Evolutionary conservation across 2,113 vertebrate genomes (phyloP), one percentile per base, ranked within the genome.

Genomic region (Oriolus oriolus): DNA sequence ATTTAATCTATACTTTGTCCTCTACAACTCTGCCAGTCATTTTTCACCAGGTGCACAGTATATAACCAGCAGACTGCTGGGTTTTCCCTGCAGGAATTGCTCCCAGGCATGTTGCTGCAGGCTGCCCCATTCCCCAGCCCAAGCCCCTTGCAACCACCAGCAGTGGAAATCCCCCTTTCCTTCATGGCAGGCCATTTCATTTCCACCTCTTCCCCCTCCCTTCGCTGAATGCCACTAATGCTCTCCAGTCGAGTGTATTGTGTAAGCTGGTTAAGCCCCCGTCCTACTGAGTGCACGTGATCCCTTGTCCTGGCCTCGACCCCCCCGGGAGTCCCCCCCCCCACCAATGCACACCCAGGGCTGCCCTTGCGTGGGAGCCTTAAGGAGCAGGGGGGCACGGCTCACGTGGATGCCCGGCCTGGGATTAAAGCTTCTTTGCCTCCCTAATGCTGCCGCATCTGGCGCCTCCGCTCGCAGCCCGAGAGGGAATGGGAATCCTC

Each of bases 371-470:
- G 26, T 83, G 91, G 95, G 77, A 96, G 94, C 91, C 95, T 93
- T 54, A 73, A 92, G 54, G 27, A 83, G 87, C 41, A 14, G 65
- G 24, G 37, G 37, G 50, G 33, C 68, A 66, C 0, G 20, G 74
- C 57, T 96, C 93, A 95, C 73, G 44, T 91, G 97, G 95, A 63
- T 41, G 86, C 61, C 65, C 11, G 11, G 84, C 79, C 49, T 16
- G 18, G 71, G 90, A 95, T 96, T 93, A 97, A 88, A 84, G 73
- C 77, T 94, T 84, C 79, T 87, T 97, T 91, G 56, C 84, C 83
- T 76, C 54, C 73, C 91, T 96, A 95, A 97, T 95, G 95, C 97
- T 78, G 87, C 95, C 91, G 94, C 95, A 95, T 96, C 93, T 91
- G 95, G 90, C 76, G 63, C 91, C 61, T 84, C 54, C 44, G 10